Base-by-base conservation (phyloP, 2,113 vertebrate species). In the Piprites chloris region DNA sequence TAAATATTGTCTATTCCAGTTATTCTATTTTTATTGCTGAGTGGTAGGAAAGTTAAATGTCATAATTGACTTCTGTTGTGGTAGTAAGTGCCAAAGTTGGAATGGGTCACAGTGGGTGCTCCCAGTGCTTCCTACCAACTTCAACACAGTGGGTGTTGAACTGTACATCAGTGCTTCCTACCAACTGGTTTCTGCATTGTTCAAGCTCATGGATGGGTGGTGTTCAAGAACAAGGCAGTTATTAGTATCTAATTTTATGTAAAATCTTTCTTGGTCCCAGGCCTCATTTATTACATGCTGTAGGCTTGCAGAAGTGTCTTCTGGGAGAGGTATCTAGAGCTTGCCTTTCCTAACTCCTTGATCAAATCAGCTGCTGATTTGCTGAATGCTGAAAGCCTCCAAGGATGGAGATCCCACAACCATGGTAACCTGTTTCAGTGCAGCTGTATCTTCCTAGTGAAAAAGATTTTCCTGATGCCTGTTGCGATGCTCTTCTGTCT, bases 181-280 rank as follows among this genome's bases (percentile, higher is more conserved):
- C 41, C 46, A 46, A 8, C 30, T 59, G 49, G 23, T 42, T 81
- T 77, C 58, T 86, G 26, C 22, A 12, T 86, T 73, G 7, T 56
- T 76, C 28, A 77, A 10, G 24, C 7, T 6, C 1, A 0, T 33
- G 62, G 27, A n/a, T 83, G 8, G 6, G n/a, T 35, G 21, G 14
- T 77, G 26, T n/a, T 90, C 21, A 81, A 66, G 55, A 77, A 42
- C 13, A 61, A 94, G 55, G 15, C 1, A 2, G 15, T 71, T 87
- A 67, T 20, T 90, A 33, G 6, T 55, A 39, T 80, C 86, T 73
- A 22, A 41, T 72, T 88, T 79, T 90, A 28, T 71, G 27, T 84
- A 72, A 20, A 71, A 22, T 81, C 23, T 9, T 88, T 77, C 33
- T 66, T 62, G 6, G 32, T 68, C 23, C 11, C 18, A 63, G 13